phyloP scores from a whole-genome alignment of 2,888 invertebrate genomes.

The Mythimna ferrago region DNA sequence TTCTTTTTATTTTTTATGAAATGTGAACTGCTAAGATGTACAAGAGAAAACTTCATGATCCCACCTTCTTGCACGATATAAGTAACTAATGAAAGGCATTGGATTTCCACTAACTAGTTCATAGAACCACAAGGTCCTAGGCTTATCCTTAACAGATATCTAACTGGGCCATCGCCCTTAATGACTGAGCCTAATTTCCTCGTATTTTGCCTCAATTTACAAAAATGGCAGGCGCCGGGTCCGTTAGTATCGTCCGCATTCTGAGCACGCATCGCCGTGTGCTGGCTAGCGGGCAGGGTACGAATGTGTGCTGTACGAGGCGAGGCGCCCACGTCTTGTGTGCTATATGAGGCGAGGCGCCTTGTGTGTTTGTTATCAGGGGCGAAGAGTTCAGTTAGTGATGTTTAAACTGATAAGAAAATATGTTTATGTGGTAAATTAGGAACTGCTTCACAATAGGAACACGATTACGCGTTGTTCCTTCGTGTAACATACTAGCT shows the following conservation, averaged over 20 bases:
- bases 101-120: not conserved
- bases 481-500: too few relatives aligned
- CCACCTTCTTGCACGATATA: too few relatives aligned
- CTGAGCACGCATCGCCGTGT: constrained; percentile 56
- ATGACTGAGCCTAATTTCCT: constrained; percentile 53
- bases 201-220: constrained; percentile 49
- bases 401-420: not conserved
- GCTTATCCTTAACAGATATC: constrained; percentile 12
- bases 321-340: constrained; percentile 11
- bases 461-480: too few relatives aligned
- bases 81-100: not conserved
- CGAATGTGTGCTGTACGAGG: constrained; percentile 34
- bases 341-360: not conserved
- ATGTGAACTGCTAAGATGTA: too few relatives aligned
- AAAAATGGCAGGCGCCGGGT: constrained; percentile 53
- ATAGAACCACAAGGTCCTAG: not conserved
- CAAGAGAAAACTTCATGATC: too few relatives aligned
- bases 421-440: too few relatives aligned
- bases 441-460: too few relatives aligned
- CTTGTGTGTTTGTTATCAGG: constrained; percentile 17
- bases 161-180: constrained; percentile 43
- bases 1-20: too few relatives aligned
- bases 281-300: constrained; percentile 17
- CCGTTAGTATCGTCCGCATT: constrained; percentile 67
- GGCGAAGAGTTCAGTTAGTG: not conserved